phyloP scores from a whole-genome alignment of 2,888 invertebrate species.

The Ischnura elegans region DNA sequence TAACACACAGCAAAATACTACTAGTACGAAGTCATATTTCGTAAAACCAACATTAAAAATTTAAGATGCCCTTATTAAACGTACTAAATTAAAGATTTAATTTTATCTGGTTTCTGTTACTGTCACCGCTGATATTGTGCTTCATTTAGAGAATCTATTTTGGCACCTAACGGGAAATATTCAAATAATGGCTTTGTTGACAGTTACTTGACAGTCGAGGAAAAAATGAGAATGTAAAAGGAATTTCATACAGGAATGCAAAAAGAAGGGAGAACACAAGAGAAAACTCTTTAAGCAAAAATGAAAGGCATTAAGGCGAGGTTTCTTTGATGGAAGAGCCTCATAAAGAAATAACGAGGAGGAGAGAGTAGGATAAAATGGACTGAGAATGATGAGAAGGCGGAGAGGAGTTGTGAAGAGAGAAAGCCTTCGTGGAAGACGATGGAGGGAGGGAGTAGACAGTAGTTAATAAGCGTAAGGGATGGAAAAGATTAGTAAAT shows the following conservation, averaged over 20 bases:
- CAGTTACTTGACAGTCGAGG: too few relatives aligned
- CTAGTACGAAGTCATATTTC: too few relatives aligned
- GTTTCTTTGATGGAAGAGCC: neutral
- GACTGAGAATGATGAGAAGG: neutral
- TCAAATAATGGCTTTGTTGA: too few relatives aligned
- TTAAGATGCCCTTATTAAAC: too few relatives aligned
- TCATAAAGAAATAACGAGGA: neutral
- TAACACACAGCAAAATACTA: too few relatives aligned
- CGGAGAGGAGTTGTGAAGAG: neutral
- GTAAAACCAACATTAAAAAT: too few relatives aligned
- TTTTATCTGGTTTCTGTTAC: too few relatives aligned
- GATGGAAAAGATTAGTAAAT: neutral
- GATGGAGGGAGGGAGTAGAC: neutral
- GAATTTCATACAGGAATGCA: neutral
- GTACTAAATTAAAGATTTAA: too few relatives aligned
- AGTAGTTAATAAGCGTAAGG: neutral
- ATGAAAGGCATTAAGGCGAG: neutral
- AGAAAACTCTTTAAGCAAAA: neutral
- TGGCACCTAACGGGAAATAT: too few relatives aligned
- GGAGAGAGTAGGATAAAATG: neutral
- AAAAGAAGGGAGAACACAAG: neutral
- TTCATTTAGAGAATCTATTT: too few relatives aligned
- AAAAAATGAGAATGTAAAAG: neutral
- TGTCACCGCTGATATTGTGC: too few relatives aligned
- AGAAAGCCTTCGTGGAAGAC: too few relatives aligned